Base-by-base conservation (phyloP, 2,888 invertebrate genomes). In the Mantis religiosa region DNA sequence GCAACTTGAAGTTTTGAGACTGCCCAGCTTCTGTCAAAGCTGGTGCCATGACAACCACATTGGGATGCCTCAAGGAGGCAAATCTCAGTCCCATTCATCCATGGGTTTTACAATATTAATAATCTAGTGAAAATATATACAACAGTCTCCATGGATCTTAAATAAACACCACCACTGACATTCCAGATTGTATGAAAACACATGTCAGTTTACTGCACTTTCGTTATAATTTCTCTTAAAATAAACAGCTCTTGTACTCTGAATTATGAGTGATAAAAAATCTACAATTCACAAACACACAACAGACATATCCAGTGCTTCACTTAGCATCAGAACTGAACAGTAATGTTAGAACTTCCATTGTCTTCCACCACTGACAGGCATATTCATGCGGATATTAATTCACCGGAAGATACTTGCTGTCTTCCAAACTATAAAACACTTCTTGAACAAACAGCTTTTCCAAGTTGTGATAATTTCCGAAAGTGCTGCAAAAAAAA, bases 31-130 rank as follows among this genome's bases (percentile, higher is more conserved):
- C 97, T 93, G 97, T 97, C 94, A 98, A 96, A 95, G 98, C 98
- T 95, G 98, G 98, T 95, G 98, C 98, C 98, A 98, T 98, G 95
- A 97, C 95, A 96, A 96, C 94, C 95, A 95, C 95, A 94, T 94
- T 93, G 93, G 94, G 93, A 93, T 94, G 94, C 94, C 94, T 94
- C 94, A 93, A 93, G 92, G 94, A 94, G 91, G 91, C 92, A 91
- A 90, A 89, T 90, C 91, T 91, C 91, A 91, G 90, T 91, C 92
- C 92, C 92, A 92, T 91, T 92, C 92, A 92, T 91, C 91, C 92
- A 92, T 92, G 91, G 90, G 91, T 89, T 41, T 88, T 89, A 41
- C 12, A 41, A 41, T 41, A 41, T 41, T 41, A 41, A 41, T 83
- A 83, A 84, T 85, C 28, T 83, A 54, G 41, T 88, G 9, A 25